Evolutionary conservation across 2,797 vertebrate species (phyloP).

Genomic region (Balearica regulorum): DNA sequence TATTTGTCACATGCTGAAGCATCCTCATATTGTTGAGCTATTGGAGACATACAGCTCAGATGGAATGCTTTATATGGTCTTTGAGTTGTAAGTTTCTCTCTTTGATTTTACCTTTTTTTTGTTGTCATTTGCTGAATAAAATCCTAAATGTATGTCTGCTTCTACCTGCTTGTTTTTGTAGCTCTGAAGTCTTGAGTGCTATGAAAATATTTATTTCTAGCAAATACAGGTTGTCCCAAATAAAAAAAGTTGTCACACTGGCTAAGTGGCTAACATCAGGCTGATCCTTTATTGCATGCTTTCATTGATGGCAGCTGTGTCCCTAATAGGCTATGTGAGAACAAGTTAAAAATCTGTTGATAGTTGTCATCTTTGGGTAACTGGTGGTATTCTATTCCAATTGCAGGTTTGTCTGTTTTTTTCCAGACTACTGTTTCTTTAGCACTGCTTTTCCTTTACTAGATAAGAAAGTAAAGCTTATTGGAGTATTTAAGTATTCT

Average conservation of each 20-base stretch:
- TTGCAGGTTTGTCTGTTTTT: background rate
- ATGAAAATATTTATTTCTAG: background rate
- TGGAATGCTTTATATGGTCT: conserved; percentile 99
- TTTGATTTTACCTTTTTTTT: conserved; percentile 5
- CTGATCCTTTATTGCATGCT: background rate
- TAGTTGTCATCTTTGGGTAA: background rate
- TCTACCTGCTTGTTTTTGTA: conserved; percentile 40
- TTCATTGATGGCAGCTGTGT: background rate
- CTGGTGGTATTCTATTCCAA: background rate
- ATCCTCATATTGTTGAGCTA: conserved; percentile 98
- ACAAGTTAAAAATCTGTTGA: background rate
- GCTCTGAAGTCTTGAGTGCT: background rate
- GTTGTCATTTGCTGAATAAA: background rate
- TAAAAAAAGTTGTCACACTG: background rate
- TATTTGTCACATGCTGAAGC: conserved; percentile 99
- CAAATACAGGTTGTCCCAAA: background rate
- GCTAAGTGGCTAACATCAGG: background rate
- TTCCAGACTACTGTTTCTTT: background rate
- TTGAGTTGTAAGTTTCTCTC: conserved; percentile 92
- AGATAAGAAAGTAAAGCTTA: background rate
- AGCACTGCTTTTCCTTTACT: background rate
- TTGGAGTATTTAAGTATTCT: background rate
- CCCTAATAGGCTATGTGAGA: background rate
- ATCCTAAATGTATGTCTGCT: background rate
- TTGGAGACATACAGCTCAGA: conserved; percentile 99